Evolutionary conservation across 53 echinoderm and acorn worm species (phyloP), one percentile per base, ranked within the genome.

Genomic region (Astropecten irregularis): DNA sequence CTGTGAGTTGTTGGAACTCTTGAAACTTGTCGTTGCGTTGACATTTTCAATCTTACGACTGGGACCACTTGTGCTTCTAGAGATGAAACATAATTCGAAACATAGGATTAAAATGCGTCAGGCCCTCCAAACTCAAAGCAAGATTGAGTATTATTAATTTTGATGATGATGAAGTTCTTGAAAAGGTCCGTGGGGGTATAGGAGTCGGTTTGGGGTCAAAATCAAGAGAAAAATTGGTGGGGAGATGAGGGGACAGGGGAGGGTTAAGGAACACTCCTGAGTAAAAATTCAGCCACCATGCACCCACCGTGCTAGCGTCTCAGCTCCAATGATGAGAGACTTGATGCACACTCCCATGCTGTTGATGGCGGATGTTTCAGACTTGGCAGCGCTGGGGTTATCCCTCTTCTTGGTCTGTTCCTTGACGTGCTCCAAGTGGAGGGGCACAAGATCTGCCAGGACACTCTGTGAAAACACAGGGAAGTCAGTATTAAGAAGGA

Each of bases 1-100:
- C 83, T 92, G 91, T 3, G 94, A 94, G 68, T 97, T 94, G 19
- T 89, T 82, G 5, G 97, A 97, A 48, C 97, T 97, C 88, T 97
- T 97, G 68, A 97, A 97, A 68, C 97, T 97, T 2, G 97, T 86
- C 15, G 97, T 85, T 21, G 92, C 87, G 18, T 93, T 96, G 23
- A 89, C 85, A 26, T 92, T 88, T 15, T 97, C 97, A 19, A 94
- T 93, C 85, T 95, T 95, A 13, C 97, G 82, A 23, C 93, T 97
- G 8, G 97, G 97, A 29, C 97, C 97, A 76, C 88, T 93, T 23
- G 91, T 96, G 69, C 93, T 92, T 61, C 97, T 97, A 76, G 6
- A 65, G 47, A 62, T 15, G 33, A n/a, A n/a, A n/a, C n/a, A n/a
- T n/a, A n/a, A n/a, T n/a, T n/a, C n/a, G n/a, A n/a, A n/a, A n/a